Base-by-base conservation (phyloP, 2,113 vertebrate species). In the Pollachius pollachius region DNA sequence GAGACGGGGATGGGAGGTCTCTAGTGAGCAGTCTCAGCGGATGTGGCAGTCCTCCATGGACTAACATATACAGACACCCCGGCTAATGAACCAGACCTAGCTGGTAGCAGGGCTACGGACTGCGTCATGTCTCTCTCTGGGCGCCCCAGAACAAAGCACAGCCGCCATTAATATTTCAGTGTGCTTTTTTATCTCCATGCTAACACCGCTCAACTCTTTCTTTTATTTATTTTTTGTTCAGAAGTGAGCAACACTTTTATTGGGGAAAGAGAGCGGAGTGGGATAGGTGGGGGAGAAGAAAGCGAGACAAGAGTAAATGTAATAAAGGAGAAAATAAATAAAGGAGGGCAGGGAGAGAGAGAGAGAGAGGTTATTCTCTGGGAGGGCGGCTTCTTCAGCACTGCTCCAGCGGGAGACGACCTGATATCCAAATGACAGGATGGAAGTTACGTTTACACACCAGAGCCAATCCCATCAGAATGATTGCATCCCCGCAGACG, bases 91-190 rank as follows among this genome's bases (percentile, higher is more conserved):
- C 93, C 92, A 70, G 91, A 93, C 91, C 94, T 93, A 94, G 89
- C 93, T 93, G 93, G 90, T 87, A 72, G 69, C 82, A 68, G 90
- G 89, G 91, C 92, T n/a, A 91, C 91, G 92, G 93, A 91, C 90
- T 77, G 68, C 66, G 70, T 93, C 86, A 11, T 92, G 89, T 85
- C 85, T 76, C 87, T 90, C 94, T 92, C 82, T 88, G 88, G 82
- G 92, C 91, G 90, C 88, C 3, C 64, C 89, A 95, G 94, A 96
- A 96, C 95, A 96, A 95, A 96, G 94, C 93, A 91, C 71, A 88
- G 85, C 85, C 78, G 87, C 86, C 92, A 96, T 98, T 95, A 96
- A 98, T 97, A 97, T 96, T 98, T 96, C 87, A 97, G 92, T 85
- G 61, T 93, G 92, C 89, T 90, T 94, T 48, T 95, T 96, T 85